These are phyloP conservation scores for Mythimna loreyi DNA, from an alignment of 2,888 invertebrate species.

Conservation along the genomic window DNA sequence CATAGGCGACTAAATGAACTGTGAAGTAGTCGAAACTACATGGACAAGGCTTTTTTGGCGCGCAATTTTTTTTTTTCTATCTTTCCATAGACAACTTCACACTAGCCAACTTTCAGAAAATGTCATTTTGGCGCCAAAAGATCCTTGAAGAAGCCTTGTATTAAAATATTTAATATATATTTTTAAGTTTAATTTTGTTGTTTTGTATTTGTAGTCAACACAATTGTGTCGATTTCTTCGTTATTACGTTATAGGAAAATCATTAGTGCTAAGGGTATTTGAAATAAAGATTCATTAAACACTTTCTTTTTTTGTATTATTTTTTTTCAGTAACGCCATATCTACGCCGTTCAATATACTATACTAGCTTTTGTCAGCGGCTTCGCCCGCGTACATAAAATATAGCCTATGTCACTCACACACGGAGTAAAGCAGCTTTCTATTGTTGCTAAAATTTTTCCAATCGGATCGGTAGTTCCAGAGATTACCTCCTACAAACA, in stretches of 20 bases:
- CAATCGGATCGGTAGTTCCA: too few relatives aligned
- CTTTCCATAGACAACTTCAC: background rate
- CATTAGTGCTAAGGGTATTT: constrained; percentile 54
- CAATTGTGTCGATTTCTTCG: constrained; percentile 25
- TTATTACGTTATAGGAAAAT: constrained; percentile 51
- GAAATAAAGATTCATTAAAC: constrained; percentile 56
- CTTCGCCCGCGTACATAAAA: too few relatives aligned
- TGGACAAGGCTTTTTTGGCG: background rate
- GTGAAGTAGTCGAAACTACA: constrained; percentile 13
- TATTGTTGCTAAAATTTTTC: too few relatives aligned
- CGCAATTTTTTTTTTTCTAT: background rate
- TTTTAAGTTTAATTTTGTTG: constrained; percentile 55
- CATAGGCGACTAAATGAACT: background rate
- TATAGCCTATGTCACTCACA: too few relatives aligned
- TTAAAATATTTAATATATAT: constrained; percentile 10
- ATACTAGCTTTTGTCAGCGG: too few relatives aligned
- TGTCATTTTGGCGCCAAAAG: background rate
- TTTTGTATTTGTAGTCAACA: constrained; percentile 33
- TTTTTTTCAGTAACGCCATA: background rate
- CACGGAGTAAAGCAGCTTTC: too few relatives aligned
- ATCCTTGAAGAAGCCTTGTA: constrained; percentile 1
- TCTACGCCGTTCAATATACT: too few relatives aligned
- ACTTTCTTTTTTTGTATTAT: constrained; percentile 1
- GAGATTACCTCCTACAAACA: too few relatives aligned
- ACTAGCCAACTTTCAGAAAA: background rate